phyloP scores from a whole-genome alignment of 2,797 vertebrate genomes.

The Steatocranus sp. region DNA sequence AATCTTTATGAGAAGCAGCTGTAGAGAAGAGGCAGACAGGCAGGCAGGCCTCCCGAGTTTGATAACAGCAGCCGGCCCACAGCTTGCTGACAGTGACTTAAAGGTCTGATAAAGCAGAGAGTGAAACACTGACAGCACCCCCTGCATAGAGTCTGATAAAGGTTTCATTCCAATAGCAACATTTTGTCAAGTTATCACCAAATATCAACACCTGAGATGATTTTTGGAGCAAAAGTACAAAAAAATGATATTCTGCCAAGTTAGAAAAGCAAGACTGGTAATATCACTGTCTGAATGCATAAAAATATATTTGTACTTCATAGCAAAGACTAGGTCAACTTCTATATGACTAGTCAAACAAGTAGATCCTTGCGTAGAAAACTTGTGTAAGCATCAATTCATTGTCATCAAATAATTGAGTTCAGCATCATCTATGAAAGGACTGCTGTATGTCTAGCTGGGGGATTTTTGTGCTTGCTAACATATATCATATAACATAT shows the following conservation, averaged over 20 bases:
- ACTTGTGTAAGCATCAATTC: neutral
- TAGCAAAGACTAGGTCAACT: neutral
- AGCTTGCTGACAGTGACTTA: constrained; percentile 36
- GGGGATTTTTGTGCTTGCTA: neutral
- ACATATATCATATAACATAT: neutral
- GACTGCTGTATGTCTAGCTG: neutral
- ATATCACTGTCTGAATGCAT: neutral
- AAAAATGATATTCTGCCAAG: neutral
- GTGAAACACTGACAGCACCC: constrained; percentile 28
- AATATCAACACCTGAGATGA: neutral
- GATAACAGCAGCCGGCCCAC: constrained; percentile 10
- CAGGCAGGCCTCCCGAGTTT: constrained; percentile 24
- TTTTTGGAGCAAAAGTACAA: neutral
- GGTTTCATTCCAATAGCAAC: neutral
- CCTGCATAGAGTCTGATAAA: neutral
- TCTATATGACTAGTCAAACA: neutral
- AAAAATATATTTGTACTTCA: neutral
- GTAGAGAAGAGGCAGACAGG: constrained; percentile 53
- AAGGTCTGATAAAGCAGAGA: constrained; percentile 5
- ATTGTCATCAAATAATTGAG: neutral
- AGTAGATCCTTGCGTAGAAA: neutral
- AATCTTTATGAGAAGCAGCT: constrained; percentile 80
- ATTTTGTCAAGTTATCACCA: neutral
- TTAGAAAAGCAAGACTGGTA: neutral
- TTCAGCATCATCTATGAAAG: neutral